Evolutionary conservation across 2,113 vertebrate species (phyloP), one percentile per base, ranked within the genome.

Genomic region (Micromys minutus): DNA sequence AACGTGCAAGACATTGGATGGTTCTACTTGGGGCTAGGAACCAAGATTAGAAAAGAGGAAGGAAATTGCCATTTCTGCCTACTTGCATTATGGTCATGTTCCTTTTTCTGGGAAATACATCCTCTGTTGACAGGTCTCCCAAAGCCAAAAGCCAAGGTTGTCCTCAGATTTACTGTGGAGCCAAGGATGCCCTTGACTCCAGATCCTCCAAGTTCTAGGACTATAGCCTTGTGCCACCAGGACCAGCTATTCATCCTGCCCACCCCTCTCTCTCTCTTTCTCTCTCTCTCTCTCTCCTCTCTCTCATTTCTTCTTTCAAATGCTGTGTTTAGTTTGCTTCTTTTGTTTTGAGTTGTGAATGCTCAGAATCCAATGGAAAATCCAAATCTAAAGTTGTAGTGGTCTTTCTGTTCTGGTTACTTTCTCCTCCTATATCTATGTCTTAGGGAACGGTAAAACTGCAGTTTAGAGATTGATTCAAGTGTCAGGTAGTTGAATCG

Each of bases 31-130:
- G 34, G 67, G 42, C 11, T 84, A 50, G 36, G 13, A 72, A 72
- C 24, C 42, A 47, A 85, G 86, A 90, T 96, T 90, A 96, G 94
- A 92, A 96, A 97, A 96, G 95, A 90, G 96, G 96, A 97, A 97
- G 96, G 97, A 97, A 97, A 61, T 15, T 2, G 75, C 16, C 22
- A 55, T 79, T 90, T 96, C 80, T 80, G 42, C 79, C 47, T 24
- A 26, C 15, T 79, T 63, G 87, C 87, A 75, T 67, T 77, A 72
- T 26, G 47, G 69, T 77, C 7, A 6, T 24, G 26, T 52, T 87
- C 47, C 92, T 76, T 96, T 95, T 96, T 95, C 88, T 94, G 94
- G 81, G 24, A 92, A 96, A 74, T 19, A 39, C 22, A 69, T 93
- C 69, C 84, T 61, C 84, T 50, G 34, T 36, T 47, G 22, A 86